phyloP scores from a whole-genome alignment of 2,888 invertebrate genomes.

The Leptinotarsa rubiginosa region DNA sequence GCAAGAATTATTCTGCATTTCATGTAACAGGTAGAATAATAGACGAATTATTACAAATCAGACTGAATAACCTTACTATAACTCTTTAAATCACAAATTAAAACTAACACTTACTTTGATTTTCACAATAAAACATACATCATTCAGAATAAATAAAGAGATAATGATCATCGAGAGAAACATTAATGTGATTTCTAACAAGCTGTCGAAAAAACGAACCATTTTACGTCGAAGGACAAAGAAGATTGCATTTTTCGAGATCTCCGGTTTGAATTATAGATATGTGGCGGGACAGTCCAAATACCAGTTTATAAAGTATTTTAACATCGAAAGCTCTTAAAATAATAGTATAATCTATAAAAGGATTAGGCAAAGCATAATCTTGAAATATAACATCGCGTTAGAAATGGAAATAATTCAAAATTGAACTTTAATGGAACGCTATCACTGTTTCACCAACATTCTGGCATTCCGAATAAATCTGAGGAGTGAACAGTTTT shows the following conservation, averaged over 20 bases:
- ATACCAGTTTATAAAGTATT: conserved; percentile 21
- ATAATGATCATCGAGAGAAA: too few relatives aligned
- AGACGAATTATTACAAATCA: too few relatives aligned
- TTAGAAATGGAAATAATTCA: conserved; percentile 26
- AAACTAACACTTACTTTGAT: too few relatives aligned
- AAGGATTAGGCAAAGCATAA: conserved; percentile 16
- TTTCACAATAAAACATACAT: too few relatives aligned
- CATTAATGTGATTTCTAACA: too few relatives aligned
- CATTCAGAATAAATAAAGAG: too few relatives aligned
- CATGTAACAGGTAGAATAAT: too few relatives aligned
- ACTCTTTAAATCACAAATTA: too few relatives aligned
- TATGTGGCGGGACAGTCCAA: conserved; percentile 21
- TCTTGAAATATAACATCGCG: conserved; percentile 27
- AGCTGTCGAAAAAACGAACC: not conserved
- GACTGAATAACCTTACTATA: too few relatives aligned
- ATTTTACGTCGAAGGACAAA: not conserved
- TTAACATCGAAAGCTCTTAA: conserved; percentile 26
- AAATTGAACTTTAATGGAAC: conserved; percentile 17
- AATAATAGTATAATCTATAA: conserved; percentile 25
- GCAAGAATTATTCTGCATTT: too few relatives aligned
- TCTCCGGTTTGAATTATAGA: conserved; percentile 4
- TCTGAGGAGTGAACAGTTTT: not conserved
- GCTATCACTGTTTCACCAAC: not conserved
- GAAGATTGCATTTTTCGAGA: conserved; percentile 20
- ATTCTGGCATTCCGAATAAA: conserved; percentile 10